Evolutionary conservation across 2,888 invertebrate genomes (phyloP).

Genomic region (Spisula solida): DNA sequence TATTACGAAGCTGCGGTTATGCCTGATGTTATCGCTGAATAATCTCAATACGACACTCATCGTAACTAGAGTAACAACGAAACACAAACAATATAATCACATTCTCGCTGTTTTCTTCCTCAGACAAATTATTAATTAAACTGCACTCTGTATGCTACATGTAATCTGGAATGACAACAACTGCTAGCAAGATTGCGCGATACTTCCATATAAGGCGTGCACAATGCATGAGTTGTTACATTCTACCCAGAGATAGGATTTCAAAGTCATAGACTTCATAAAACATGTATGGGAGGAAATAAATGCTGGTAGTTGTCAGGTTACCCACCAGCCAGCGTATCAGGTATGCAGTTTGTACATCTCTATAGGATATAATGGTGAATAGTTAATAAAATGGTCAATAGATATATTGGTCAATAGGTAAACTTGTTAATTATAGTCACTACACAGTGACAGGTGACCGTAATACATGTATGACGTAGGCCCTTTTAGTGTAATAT

Average conservation of each 20-base stretch:
- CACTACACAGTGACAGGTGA: no score
- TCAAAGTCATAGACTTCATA: neutral
- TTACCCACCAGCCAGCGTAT: no score
- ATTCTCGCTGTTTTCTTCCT: neutral
- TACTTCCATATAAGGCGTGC: neutral
- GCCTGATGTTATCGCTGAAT: neutral
- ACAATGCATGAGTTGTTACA: neutral
- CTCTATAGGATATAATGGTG: no score
- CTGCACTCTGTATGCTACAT: neutral
- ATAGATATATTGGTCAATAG: no score
- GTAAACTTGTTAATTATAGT: no score
- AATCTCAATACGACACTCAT: neutral
- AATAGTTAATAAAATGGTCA: no score
- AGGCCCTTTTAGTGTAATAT: no score
- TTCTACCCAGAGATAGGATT: neutral
- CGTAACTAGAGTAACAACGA: neutral
- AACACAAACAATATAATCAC: neutral
- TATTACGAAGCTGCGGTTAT: neutral
- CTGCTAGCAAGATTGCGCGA: neutral
- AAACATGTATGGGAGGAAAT: neutral
- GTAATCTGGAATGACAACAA: neutral
- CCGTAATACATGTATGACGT: no score
- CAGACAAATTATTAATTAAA: constrained; percentile 23
- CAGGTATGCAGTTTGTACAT: no score
- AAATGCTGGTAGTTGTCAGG: no score